Percentiles rank a stretch among this genome's conserved stretches.
Evolutionary conservation across 2,797 vertebrate genomes (phyloP).

Genomic region (Ctenochaetus hawaiiensis): DNA sequence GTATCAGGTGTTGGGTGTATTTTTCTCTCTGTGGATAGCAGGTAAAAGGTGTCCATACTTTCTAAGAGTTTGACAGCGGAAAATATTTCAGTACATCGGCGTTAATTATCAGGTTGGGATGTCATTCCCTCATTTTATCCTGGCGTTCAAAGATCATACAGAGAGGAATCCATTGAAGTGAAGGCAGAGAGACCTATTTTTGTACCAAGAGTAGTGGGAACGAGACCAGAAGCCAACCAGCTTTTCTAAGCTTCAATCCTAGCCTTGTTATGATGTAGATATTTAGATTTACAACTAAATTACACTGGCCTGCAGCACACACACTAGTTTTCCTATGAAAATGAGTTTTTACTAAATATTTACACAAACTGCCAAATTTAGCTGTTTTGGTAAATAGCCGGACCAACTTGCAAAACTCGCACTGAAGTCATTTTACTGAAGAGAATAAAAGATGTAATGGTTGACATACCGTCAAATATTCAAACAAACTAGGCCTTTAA

Average conservation of each 20-base stretch:
- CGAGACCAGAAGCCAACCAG: background rate
- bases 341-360: background rate
- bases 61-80: slow-evolving; percentile 33
- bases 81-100: slow-evolving; percentile 14
- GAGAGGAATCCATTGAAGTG: background rate
- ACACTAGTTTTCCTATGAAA: background rate
- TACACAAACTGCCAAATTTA: background rate
- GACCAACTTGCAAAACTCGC: background rate
- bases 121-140: slow-evolving; percentile 1
- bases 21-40: slow-evolving; percentile 34
- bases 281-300: background rate
- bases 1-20: slow-evolving; percentile 36
- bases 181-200: background rate
- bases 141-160: background rate
- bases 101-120: slow-evolving; percentile 17
- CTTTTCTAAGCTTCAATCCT: slow-evolving; percentile 1
- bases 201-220: background rate
- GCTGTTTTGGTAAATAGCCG: background rate
- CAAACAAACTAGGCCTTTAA: background rate
- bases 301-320: background rate
- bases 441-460: background rate
- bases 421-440: background rate
- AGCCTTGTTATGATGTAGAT: background rate
- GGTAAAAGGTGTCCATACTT: slow-evolving; percentile 23
- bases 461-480: background rate